A percentile compares a stretch with the other conserved stretches of the same genome.
Evolutionary conservation across 2,797 vertebrate species (phyloP).

Genomic region (Melanotaenia nigrans): DNA sequence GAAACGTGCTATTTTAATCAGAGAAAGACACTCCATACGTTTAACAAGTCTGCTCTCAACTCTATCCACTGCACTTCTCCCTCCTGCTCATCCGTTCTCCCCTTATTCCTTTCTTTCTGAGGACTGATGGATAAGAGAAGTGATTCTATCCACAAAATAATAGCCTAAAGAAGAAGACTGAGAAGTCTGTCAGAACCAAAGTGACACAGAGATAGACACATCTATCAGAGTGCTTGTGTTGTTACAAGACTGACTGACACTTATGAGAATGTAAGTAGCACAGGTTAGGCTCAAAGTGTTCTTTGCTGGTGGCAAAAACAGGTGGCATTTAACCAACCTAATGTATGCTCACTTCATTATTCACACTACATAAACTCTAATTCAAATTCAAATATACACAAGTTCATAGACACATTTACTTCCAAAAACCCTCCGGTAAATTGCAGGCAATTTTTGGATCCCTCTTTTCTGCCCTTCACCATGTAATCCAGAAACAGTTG

Average conservation of each 20-base stretch:
- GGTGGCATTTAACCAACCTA: slow-evolving; percentile 22
- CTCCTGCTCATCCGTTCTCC: slow-evolving; percentile 15
- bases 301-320: slow-evolving; percentile 41
- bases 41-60: slow-evolving; percentile 47
- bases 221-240: slow-evolving; percentile 54
- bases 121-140: slow-evolving; percentile 67
- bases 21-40: slow-evolving; percentile 42
- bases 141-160: slow-evolving; percentile 61
- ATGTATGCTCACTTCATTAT: slow-evolving; percentile 27
- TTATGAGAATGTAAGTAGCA: slow-evolving; percentile 48
- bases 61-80: slow-evolving; percentile 23
- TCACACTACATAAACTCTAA: slow-evolving; percentile 21
- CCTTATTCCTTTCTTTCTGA: not conserved
- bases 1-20: slow-evolving; percentile 75
- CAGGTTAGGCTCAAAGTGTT: slow-evolving; percentile 44
- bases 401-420: slow-evolving; percentile 26
- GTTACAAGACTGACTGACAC: slow-evolving; percentile 61
- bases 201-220: slow-evolving; percentile 60
- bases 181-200: slow-evolving; percentile 68
- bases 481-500: slow-evolving; percentile 74
- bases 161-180: slow-evolving; percentile 64
- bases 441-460: slow-evolving; percentile 69
- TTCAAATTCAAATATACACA: slow-evolving; percentile 32
- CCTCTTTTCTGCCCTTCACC: slow-evolving; percentile 66
- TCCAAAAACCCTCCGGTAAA: slow-evolving; percentile 54